Conservation (phyloP, 2,797 vertebrate species). For the Cheirogaleus major region DNA sequence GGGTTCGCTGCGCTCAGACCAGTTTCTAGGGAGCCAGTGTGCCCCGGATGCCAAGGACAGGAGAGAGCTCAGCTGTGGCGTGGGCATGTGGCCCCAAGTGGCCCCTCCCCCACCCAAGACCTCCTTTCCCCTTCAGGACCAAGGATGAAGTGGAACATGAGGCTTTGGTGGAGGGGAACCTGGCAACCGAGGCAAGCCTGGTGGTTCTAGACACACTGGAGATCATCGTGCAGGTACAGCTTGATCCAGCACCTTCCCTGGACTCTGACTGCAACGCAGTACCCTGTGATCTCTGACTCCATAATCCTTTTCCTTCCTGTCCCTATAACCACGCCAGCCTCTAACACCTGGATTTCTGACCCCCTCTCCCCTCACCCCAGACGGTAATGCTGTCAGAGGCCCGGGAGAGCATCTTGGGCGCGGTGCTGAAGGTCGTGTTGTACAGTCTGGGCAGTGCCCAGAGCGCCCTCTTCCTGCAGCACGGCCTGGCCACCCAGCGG, state of each 20-base stretch:
- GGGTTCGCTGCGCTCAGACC: background rate
- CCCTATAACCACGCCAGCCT: background rate
- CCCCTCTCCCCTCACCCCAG: slow-evolving; percentile 60
- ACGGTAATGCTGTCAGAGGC: slow-evolving; percentile 92
- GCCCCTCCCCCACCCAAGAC: background rate
- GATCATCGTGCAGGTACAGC: slow-evolving; percentile 93
- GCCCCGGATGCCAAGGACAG: background rate
- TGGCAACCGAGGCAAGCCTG: slow-evolving; percentile 93
- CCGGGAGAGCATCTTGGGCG: slow-evolving; percentile 93
- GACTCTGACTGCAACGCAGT: background rate
- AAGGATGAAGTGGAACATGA: slow-evolving; percentile 95
- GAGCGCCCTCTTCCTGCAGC: slow-evolving; percentile 94
- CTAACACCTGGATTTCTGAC: slow-evolving; percentile 10
- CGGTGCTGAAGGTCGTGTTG: slow-evolving; percentile 92
- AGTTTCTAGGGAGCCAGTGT: background rate
- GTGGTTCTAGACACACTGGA: slow-evolving; percentile 94
- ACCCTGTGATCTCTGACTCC: background rate
- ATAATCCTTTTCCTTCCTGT: background rate
- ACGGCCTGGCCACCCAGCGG: slow-evolving; percentile 94
- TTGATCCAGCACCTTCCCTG: background rate
- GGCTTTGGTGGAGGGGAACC: slow-evolving; percentile 94
- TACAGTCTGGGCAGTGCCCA: slow-evolving; percentile 94
- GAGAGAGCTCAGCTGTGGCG: background rate
- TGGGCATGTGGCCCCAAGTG: background rate
- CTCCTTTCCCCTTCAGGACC: slow-evolving; percentile 83